Evolutionary conservation across 2,113 vertebrate genomes (phyloP), one percentile per base, ranked within the genome.

Genomic region (Grallaria varia): DNA sequence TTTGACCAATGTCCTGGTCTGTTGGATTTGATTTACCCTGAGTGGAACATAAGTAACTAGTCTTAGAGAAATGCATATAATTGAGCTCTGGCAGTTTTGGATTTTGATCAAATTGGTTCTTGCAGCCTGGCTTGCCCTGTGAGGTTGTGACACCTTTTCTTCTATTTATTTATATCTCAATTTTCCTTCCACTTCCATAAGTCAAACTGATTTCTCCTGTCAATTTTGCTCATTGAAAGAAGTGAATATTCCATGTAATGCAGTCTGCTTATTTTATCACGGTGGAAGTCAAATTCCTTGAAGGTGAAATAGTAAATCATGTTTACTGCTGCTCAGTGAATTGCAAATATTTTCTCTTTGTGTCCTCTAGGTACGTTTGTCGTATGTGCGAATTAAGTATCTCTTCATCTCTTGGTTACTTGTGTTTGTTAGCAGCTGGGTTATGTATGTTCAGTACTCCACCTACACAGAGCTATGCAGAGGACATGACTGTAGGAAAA

Each of bases 371-470:
- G 98, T 98, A 93, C 98, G 98, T 82, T 98, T 99, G 93, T 99
- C 99, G 12, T 99, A 99, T 53, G 95, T 99, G 63, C 98, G 99
- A 73, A 99, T 99, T 98, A 99, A 99, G 97, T 99, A 99, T 95
- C 98, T 99, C 94, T 99, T 99, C 98, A 98, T 99, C 72, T 99
- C 99, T 75, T 99, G 99, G 99, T 94, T 99, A 97, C 99, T 97
- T 3, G 98, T 99, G 93, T 99, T 99, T 77, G 97, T 99, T 96
- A 98, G 99, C 96, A 99, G 99, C 98, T 99, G 99, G 99, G 98
- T 99, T 73, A 97, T 99, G 39, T 99, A 99, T 58, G 99, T 99
- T 60, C 98, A 99, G 90, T 99, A 99, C 89, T 99, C 99, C 19
- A 97, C 99, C 93, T 99, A 99, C 98, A 99, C 99, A 81, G 99